Evolutionary conservation across 2,797 vertebrate genomes (phyloP).

Genomic region (Chromis chromis): DNA sequence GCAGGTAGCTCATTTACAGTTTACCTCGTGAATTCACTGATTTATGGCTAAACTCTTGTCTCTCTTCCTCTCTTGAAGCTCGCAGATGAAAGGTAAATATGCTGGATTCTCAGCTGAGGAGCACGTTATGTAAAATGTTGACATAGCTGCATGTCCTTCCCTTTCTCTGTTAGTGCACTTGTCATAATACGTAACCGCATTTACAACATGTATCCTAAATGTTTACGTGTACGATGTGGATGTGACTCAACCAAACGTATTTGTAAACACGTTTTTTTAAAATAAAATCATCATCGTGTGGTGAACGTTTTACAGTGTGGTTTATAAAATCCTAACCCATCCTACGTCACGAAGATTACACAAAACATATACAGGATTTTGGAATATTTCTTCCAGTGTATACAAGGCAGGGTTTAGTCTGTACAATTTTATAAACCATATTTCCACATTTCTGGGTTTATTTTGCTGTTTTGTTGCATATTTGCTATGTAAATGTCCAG

Average conservation of each 20-base stretch:
- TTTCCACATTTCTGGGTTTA: background rate
- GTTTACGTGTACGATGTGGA: conserved; percentile 41
- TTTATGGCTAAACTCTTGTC: conserved; percentile 32
- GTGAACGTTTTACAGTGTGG: background rate
- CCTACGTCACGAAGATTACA: background rate
- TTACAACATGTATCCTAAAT: conserved; percentile 32
- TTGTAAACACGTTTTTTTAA: conserved; percentile 39
- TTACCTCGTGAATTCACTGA: background rate
- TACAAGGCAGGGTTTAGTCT: background rate
- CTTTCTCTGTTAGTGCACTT: conserved; percentile 30
- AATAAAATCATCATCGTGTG: background rate
- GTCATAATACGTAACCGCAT: conserved; percentile 32
- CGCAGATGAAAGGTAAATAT: conserved; percentile 72
- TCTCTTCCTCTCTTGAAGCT: conserved; percentile 58
- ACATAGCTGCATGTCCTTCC: conserved; percentile 26
- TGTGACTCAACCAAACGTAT: conserved; percentile 14
- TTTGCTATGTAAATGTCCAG: background rate
- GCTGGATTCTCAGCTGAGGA: conserved; percentile 16
- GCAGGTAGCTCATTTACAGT: background rate
- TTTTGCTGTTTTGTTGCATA: background rate
- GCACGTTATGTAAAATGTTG: conserved; percentile 45
- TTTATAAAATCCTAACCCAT: background rate
- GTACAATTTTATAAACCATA: background rate
- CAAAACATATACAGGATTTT: background rate
- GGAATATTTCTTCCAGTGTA: background rate